Conservation (phyloP, 1,140 invertebrate genomes). For the Helicorthomorpha holstii region DNA sequence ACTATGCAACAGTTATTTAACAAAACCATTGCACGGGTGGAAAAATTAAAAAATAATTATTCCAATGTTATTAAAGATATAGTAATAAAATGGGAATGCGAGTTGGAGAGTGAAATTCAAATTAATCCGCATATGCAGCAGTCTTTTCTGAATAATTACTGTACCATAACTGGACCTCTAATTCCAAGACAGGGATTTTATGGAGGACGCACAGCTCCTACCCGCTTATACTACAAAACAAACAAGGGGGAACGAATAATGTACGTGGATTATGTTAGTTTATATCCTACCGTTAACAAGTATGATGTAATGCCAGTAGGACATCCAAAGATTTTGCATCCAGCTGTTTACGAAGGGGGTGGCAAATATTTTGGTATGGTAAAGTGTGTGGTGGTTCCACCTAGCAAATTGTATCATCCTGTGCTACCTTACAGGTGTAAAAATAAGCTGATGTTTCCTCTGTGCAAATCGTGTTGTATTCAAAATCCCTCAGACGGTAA, state of each 20-base stretch:
- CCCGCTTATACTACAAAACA: conserved; percentile 16
- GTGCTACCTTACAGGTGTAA: conserved; percentile 10
- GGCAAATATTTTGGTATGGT: conserved; percentile 16
- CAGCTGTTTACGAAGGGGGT: conserved; percentile 12
- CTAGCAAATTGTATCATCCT: conserved; percentile 9
- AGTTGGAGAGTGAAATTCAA: conserved; percentile 9
- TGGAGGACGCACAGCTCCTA: conserved; percentile 22
- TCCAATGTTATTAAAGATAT: conserved; percentile 7
- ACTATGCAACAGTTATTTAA: conserved; percentile 8
- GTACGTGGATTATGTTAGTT: conserved; percentile 22
- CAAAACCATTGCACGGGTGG: conserved; percentile 9
- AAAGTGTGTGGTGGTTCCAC: conserved; percentile 15
- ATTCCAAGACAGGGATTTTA: conserved; percentile 19
- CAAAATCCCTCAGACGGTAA: not conserved
- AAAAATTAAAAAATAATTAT: conserved; percentile 6
- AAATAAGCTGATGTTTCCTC: conserved; percentile 13
- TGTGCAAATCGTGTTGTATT: conserved; percentile 14
- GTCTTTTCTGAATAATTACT: conserved; percentile 1
- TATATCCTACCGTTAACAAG: conserved; percentile 21
- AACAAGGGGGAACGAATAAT: conserved; percentile 19
- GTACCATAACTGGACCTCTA: conserved; percentile 4
- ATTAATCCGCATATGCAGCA: not conserved
- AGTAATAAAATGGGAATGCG: conserved; percentile 14
- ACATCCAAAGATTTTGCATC: conserved; percentile 21
- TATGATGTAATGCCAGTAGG: conserved; percentile 20